These are phyloP conservation scores for Gobio occitaniae DNA, from an alignment of 2,797 vertebrate genomes.

Conservation along the genomic window DNA sequence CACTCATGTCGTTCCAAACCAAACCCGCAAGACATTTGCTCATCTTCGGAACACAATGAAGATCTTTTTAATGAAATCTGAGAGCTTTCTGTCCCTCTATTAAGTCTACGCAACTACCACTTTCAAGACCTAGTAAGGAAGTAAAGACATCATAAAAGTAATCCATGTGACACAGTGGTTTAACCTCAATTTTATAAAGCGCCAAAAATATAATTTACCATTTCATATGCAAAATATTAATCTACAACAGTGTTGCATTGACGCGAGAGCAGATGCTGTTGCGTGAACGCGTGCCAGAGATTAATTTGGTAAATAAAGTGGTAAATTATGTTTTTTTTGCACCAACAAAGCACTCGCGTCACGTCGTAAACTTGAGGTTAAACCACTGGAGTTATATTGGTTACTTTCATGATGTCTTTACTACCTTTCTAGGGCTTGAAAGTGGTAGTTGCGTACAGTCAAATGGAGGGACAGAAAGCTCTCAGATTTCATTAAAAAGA, in stretches of 20 bases:
- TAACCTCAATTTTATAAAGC: background rate
- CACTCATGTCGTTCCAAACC: background rate
- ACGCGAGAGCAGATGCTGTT: background rate
- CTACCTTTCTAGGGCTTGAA: background rate
- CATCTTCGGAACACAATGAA: background rate
- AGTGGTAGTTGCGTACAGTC: background rate
- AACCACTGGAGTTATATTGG: background rate
- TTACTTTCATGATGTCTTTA: background rate
- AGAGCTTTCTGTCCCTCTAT: background rate
- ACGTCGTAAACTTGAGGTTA: background rate
- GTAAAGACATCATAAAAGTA: background rate
- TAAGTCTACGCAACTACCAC: background rate
- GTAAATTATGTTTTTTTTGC: too few species aligned
- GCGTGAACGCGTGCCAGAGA: background rate
- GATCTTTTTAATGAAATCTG: background rate
- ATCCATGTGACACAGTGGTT: background rate
- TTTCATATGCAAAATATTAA: background rate
- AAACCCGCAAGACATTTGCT: background rate
- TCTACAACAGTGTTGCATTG: background rate
- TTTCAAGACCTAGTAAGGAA: background rate
- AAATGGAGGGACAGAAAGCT: background rate
- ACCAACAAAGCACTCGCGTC: background rate
- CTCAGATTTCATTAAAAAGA: background rate
- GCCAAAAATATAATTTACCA: too few species aligned
- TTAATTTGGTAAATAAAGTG: background rate